Evolutionary conservation across 2,797 vertebrate species (phyloP), one percentile per base, ranked within the genome.

Genomic region (Periophthalmus magnuspinnatus): DNA sequence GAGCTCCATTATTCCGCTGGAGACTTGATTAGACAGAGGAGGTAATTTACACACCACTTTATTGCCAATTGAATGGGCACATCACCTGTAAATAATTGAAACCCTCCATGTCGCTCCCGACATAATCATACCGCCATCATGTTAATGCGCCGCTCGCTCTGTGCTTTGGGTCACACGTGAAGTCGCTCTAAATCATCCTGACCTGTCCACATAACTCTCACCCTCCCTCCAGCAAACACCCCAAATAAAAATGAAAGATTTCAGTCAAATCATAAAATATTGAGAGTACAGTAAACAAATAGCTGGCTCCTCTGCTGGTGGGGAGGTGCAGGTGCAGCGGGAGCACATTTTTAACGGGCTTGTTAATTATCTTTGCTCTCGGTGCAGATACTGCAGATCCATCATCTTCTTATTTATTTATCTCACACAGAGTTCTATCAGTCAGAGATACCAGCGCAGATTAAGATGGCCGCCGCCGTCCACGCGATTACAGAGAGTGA

Each of bases 1-100:
- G 79, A 34, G 71, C 81, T 88, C 90, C 86, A 92, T 92, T 92
- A 91, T 92, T 91, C 86, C 73, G 75, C 85, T 81, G 75, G 85
- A 90, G 83, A 90, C 88, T 90, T 92, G 91, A 93, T 93, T 91
- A 92, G 89, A 90, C 89, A 76, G 85, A 81, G 83, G 74, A 76
- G 72, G 79, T 90, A 90, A 93, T 93, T 94, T 92, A 93, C 82
- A 80, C 87, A 86, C 78, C 84, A 88, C 79, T 91, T 93, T 91
- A 91, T 90, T 88, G 89, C 78, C 89, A 85, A 93, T 92, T 91
- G 91, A 90, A 91, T 80, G 80, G 78, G 83, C 85, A 90, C 88
- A 91, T 93, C 92, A 92, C 91, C 92, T 92, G 92, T 93, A 93
- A 93, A 94, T 94, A 93, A 94, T 91, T 91, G 88, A 92, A 91